Evolutionary conservation across 2,113 vertebrate species (phyloP), one percentile per base, ranked within the genome.

Genomic region (Melanostigma gelatinosum): DNA sequence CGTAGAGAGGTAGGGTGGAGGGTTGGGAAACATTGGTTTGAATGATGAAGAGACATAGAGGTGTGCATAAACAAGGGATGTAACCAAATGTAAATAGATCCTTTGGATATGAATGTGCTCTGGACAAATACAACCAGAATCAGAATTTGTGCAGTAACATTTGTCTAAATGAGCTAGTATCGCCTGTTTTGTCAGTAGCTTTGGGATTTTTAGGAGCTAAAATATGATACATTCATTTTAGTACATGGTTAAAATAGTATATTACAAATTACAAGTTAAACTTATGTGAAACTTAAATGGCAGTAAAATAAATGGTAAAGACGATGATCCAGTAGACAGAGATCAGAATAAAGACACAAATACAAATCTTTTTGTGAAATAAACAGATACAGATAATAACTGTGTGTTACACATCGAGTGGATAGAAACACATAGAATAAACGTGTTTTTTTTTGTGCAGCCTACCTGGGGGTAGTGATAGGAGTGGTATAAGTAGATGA

Each of bases 401-500:
- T 40, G 1, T 68, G 24, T 1, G 1, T 44, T 34, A 55, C 9
- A 38, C 29, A 24, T 13, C 4, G 5, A 63, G 29, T 18, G 46
- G 16, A 50, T 22, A 52, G 5, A 20, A 20, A 36, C 18, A 65
- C 1, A 44, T 1, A 62, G 3, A 32, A 32, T 32, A 32, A 32
- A 32, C 57, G 32, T n/a, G 52, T 27, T 24, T 38, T 48, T 32
- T 32, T 95, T 89, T 96, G 93, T 88, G n/a, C 52, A 24, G 13
- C 55, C 12, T 16, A 98, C 97, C 92, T 98, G 93, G 0, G 96
- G 95, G 89, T 99, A 98, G 93, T 97, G 97, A 91, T 97, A 99
- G 80, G 97, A 99, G 6, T 97, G 97, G 78, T 99, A 98, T 32
- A 99, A 89, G 90, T 98, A 99, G 93, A 99, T 96, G 77, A 97